Percentiles rank a stretch among this genome's conserved stretches.
These are phyloP conservation scores for Anhinga anhinga DNA, from an alignment of 2,113 vertebrate species.

Conservation along the genomic window DNA sequence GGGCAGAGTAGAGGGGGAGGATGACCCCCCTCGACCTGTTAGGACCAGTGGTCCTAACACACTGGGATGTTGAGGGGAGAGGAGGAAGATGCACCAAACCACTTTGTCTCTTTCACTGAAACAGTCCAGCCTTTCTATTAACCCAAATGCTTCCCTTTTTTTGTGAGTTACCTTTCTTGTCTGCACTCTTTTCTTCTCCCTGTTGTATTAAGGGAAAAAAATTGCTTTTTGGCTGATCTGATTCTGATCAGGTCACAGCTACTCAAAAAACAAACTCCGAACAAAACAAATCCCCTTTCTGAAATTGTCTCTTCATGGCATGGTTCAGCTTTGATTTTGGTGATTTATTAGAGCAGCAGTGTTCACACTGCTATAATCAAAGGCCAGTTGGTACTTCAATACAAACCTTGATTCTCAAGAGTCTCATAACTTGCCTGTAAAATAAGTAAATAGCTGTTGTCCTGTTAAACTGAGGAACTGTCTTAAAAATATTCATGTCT, in stretches of 20 bases:
- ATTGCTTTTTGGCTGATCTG: background rate
- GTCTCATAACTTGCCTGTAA: background rate
- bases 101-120: background rate
- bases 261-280: background rate
- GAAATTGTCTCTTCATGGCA: background rate
- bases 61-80: background rate
- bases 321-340: background rate
- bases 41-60: background rate
- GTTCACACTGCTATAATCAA: background rate
- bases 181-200: background rate
- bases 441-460: background rate
- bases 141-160: background rate
- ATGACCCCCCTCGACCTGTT: too few species aligned
- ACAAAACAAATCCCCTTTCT: background rate
- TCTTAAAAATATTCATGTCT: background rate
- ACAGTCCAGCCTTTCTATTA: background rate
- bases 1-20: too few species aligned
- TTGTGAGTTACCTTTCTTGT: background rate
- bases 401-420: background rate
- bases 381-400: background rate
- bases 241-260: background rate
- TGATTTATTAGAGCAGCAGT: background rate
- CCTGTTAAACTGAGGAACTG: background rate
- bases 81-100: background rate
- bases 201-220: background rate